Evolutionary conservation across 2,113 vertebrate genomes (phyloP).

Genomic region (Carassius carassius): DNA sequence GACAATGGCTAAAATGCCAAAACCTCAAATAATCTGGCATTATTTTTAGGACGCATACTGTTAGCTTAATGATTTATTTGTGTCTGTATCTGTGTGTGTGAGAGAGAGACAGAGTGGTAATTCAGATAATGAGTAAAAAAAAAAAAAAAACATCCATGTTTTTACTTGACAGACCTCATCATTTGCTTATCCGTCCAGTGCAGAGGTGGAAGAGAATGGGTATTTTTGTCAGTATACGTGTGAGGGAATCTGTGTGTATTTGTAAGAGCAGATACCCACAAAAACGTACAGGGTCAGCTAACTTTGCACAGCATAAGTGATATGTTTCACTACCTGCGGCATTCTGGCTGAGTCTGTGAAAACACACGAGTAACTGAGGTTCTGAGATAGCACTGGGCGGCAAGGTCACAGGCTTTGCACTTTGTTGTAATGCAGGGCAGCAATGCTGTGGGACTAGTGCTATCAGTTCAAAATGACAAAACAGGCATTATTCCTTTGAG

Average conservation of each 20-base stretch:
- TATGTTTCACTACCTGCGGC: slow-evolving; percentile 18
- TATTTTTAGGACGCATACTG: slow-evolving; percentile 10
- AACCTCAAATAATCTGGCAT: background rate
- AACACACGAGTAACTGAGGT: slow-evolving; percentile 7
- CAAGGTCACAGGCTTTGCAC: slow-evolving; percentile 26
- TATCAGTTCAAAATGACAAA: background rate
- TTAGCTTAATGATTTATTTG: slow-evolving; percentile 27
- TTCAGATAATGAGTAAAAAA: slow-evolving; percentile 15
- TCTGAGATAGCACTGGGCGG: slow-evolving; percentile 7
- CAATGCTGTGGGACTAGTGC: background rate
- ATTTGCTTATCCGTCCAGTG: slow-evolving; percentile 45
- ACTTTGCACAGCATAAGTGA: slow-evolving; percentile 33
- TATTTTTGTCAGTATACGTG: slow-evolving; percentile 17
- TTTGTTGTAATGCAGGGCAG: slow-evolving; percentile 25
- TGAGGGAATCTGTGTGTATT: slow-evolving; percentile 43
- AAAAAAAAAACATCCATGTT: slow-evolving; percentile 9
- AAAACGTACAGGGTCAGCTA: slow-evolving; percentile 30
- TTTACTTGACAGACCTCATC: slow-evolving; percentile 43
- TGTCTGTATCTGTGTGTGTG: background rate
- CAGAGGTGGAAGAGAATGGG: slow-evolving; percentile 23
- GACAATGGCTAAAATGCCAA: background rate
- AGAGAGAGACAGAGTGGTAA: slow-evolving; percentile 2
- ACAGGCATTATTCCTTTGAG: background rate
- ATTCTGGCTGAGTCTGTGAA: slow-evolving; percentile 16
- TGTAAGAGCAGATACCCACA: slow-evolving; percentile 27